These are phyloP conservation scores for Hemistola chrysoprasaria DNA, from an alignment of 2,888 invertebrate genomes.

Conservation along the genomic window DNA sequence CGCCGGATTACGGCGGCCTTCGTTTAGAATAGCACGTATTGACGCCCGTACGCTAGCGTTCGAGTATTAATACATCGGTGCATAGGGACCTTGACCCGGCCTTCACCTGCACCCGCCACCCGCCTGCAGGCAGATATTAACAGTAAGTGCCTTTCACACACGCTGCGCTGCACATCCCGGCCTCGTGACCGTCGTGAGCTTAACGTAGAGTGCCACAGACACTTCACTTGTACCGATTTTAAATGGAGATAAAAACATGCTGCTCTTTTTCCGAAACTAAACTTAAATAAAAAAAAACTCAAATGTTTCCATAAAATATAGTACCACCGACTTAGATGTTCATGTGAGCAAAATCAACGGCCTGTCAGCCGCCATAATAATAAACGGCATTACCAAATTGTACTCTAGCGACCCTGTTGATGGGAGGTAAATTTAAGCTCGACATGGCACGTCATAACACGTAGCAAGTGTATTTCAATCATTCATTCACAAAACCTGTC, in stretches of 20 bases:
- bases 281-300: no score
- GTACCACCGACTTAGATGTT: no score
- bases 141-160: slow-evolving; percentile 22
- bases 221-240: slow-evolving; percentile 18
- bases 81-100: slow-evolving; percentile 65
- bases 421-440: no score
- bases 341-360: no score
- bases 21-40: neutral
- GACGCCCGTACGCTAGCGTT: slow-evolving; percentile 30
- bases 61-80: slow-evolving; percentile 46
- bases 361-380: no score
- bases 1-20: no score
- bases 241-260: neutral
- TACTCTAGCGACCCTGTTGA: no score
- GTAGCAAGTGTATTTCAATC: slow-evolving; percentile 7
- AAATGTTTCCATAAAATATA: no score
- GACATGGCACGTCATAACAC: neutral
- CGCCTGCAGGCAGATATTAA: slow-evolving; percentile 28
- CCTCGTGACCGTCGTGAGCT: slow-evolving; percentile 2
- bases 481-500: slow-evolving; percentile 18
- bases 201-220: slow-evolving; percentile 12
- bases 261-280: neutral
- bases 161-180: slow-evolving; percentile 12
- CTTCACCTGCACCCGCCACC: slow-evolving; percentile 43
- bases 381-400: no score